phyloP scores from a whole-genome alignment of 2,113 vertebrate genomes.

The Jacana jacana region DNA sequence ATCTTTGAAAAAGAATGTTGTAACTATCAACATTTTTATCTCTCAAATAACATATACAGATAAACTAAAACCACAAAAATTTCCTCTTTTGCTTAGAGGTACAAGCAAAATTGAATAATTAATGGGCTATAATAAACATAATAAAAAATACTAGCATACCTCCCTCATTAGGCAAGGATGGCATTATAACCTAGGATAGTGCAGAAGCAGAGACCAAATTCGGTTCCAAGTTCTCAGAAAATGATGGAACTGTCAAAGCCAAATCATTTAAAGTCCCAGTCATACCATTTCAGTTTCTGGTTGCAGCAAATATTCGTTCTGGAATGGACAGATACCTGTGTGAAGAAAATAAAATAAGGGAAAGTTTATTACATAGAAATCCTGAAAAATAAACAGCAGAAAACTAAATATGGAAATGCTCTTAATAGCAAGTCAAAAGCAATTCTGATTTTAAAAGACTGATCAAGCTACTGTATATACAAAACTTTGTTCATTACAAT shows the following conservation, averaged over 20 bases:
- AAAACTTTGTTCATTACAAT: not conserved
- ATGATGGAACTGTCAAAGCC: slow-evolving; percentile 37
- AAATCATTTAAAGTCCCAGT: slow-evolving; percentile 46
- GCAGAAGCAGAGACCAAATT: slow-evolving; percentile 59
- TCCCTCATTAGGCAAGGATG: slow-evolving; percentile 92
- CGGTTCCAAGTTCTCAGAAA: slow-evolving; percentile 67
- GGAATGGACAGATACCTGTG: slow-evolving; percentile 19
- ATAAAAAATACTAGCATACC: slow-evolving; percentile 75
- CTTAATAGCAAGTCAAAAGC: not conserved
- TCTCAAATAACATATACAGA: not conserved
- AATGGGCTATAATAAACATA: not conserved
- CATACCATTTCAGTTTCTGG: slow-evolving; percentile 67
- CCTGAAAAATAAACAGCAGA: not conserved
- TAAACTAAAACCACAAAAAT: not conserved
- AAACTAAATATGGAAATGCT: not conserved
- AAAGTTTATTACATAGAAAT: not conserved
- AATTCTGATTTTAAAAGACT: not conserved
- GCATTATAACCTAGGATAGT: slow-evolving; percentile 82
- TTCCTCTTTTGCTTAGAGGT: not conserved
- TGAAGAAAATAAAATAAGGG: not conserved
- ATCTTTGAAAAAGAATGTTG: slow-evolving; percentile 75
- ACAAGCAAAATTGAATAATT: not conserved
- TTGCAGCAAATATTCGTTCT: slow-evolving; percentile 36
- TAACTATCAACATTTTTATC: not conserved
- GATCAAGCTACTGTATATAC: not conserved